phyloP scores from a whole-genome alignment of 2,888 invertebrate genomes.

The Drosophila rellima region DNA sequence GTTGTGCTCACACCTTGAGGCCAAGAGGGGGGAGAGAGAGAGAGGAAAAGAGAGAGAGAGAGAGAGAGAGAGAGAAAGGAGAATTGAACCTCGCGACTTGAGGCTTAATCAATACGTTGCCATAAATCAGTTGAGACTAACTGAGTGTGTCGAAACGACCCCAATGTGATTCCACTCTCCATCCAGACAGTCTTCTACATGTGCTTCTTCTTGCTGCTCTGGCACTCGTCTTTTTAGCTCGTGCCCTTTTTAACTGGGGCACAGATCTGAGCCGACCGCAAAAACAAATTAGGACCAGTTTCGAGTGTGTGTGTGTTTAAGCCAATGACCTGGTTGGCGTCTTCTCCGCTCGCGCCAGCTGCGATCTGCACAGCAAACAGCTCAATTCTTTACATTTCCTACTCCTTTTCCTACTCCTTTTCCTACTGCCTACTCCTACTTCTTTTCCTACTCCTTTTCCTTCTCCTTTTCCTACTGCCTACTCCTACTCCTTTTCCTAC shows the following conservation, averaged over 20 bases:
- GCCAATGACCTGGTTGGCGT: constrained; percentile 64
- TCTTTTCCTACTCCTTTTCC: background rate
- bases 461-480: background rate
- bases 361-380: constrained; percentile 23
- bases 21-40: background rate
- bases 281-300: constrained; percentile 63
- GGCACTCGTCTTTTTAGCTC: constrained; percentile 34
- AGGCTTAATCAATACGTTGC: constrained; percentile 59
- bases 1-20: constrained; percentile 62
- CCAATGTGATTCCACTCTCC: background rate
- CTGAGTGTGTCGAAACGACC: constrained; percentile 42
- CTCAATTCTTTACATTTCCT: constrained; percentile 1
- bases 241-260: constrained; percentile 55
- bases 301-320: constrained; percentile 34
- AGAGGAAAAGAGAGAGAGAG: too few species aligned
- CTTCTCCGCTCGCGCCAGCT: constrained; percentile 35
- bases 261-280: constrained; percentile 53
- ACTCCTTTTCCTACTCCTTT: background rate
- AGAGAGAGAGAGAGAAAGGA: background rate
- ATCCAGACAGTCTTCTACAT: too few species aligned
- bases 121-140: constrained; percentile 72
- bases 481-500: background rate
- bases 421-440: background rate
- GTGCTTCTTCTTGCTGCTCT: constrained; percentile 2
- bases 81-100: constrained; percentile 4